phyloP scores from a whole-genome alignment of 1,140 invertebrate species.

The Ruditapes philippinarum region DNA sequence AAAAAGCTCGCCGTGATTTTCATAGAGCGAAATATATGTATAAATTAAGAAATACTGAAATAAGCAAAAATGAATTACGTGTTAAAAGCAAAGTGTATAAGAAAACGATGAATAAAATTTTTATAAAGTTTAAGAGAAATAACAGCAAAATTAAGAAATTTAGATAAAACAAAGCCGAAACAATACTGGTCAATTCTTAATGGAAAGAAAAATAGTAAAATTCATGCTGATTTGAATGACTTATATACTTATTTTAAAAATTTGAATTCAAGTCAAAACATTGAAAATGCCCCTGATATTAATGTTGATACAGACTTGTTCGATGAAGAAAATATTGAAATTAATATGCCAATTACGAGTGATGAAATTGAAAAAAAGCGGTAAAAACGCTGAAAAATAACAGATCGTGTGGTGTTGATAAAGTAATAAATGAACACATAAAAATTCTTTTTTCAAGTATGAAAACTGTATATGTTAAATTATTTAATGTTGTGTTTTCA shows the following conservation, averaged over 20 bases:
- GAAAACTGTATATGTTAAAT: neutral
- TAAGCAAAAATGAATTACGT: too few relatives aligned
- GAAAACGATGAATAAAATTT: too few relatives aligned
- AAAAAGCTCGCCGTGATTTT: neutral
- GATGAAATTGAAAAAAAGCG: neutral
- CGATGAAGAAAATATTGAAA: neutral
- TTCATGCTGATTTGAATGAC: neutral
- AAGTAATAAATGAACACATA: neutral
- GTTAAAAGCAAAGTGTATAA: too few relatives aligned
- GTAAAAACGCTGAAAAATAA: slow-evolving; percentile 2
- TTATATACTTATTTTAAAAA: neutral
- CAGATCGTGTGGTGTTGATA: neutral
- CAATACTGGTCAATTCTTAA: neutral
- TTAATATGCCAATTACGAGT: neutral
- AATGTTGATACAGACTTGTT: neutral
- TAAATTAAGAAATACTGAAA: too few relatives aligned
- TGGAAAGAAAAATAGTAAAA: neutral
- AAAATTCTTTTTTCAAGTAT: neutral
- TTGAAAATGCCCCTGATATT: neutral
- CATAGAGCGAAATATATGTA: too few relatives aligned
- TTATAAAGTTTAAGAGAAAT: too few relatives aligned
- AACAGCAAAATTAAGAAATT: too few relatives aligned
- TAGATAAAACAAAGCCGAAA: too few relatives aligned
- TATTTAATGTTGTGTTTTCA: neutral
- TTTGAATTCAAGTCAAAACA: neutral